Conservation (phyloP, 1,140 invertebrate genomes). For the Pentalonia nigronervosa region DNA sequence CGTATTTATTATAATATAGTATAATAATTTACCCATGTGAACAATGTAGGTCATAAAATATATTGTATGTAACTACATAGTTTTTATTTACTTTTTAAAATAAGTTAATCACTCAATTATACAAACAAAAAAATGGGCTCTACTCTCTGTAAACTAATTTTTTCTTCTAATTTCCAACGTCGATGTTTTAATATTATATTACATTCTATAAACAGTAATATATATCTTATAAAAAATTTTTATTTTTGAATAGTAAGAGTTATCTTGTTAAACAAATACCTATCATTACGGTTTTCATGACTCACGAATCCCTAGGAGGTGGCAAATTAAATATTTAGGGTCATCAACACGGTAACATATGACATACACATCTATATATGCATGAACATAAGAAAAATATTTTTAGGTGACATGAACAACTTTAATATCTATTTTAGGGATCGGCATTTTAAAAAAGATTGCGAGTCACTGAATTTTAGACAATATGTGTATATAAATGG, state of each 20-base stretch:
- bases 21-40: background rate
- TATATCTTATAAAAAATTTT: background rate
- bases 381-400: background rate
- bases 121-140: background rate
- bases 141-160: constrained; percentile 4
- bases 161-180: background rate
- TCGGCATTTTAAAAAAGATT: background rate
- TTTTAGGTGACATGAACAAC: too few species aligned
- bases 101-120: constrained; percentile 29
- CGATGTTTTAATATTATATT: background rate
- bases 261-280: background rate
- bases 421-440: background rate
- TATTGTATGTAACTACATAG: background rate
- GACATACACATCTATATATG: too few species aligned
- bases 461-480: background rate
- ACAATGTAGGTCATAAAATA: background rate
- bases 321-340: background rate
- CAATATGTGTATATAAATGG: background rate
- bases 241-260: background rate
- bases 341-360: background rate
- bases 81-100: background rate
- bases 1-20: background rate
- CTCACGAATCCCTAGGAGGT: background rate
- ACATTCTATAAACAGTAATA: background rate
- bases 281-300: background rate